Evolutionary conservation across 2,113 vertebrate species (phyloP), one percentile per base, ranked within the genome.

Genomic region (Scortum barcoo): DNA sequence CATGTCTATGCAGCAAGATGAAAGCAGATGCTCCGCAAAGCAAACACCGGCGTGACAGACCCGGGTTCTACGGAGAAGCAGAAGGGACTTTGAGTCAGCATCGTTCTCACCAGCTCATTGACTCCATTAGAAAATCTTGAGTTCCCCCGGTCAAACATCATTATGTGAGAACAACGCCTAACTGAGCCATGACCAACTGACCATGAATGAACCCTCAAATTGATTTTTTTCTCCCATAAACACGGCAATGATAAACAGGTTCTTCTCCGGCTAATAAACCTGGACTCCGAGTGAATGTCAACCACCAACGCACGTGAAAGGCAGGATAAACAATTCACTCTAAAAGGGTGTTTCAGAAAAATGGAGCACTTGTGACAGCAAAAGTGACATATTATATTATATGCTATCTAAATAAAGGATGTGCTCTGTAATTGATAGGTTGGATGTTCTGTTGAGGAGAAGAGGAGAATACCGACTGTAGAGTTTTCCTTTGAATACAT

Each of bases 21-120:
- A 88, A 92, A 91, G 92, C 93, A 95, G 91, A 94, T 94, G 93
- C 87, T 93, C 57, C 38, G 53, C 72, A 86, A 88, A 74, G 76
- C 86, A 92, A 86, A 88, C 86, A 78, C 79, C 70, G 22, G 68
- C 68, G 76, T 72, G 58, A 86, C 85, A 87, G 61, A 84, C 60
- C 36, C 24, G 53, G 53, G 46, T 75, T 86, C 79, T 77, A 28
- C 70, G 22, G 68, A 63, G 51, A 66, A 88, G 83, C 88, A 89
- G 72, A 88, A 54, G 84, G 85, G 80, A 83, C 83, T 78, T 72
- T 83, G 85, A 89, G 78, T 86, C 86, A 83, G 72, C 56, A 61
- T 84, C 89, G 33, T 89, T 89, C 73, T 91, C 89, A 75, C 50
- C 93, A 90, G 91, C 87, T 92, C 92, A 91, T 88, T 87, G 89